Percentiles rank a stretch among this genome's conserved stretches.
These are phyloP conservation scores for Apostichopus californicus DNA, from an alignment of 35 echinoderm and acorn worm genomes.

Conservation along the genomic window DNA sequence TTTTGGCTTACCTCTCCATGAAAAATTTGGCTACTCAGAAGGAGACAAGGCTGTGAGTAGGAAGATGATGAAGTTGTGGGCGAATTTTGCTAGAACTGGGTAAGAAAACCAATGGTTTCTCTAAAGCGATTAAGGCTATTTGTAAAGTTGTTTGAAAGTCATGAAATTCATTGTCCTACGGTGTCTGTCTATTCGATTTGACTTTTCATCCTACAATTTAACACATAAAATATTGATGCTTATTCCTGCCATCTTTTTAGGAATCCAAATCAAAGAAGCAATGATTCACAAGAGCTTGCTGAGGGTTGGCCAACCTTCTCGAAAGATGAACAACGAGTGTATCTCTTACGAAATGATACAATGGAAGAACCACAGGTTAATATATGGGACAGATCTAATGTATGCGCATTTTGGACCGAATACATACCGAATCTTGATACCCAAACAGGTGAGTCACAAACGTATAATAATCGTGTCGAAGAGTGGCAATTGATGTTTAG, in stretches of 20 bases:
- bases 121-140: neutral
- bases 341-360: conserved; percentile 63
- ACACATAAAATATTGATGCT: too few relatives aligned
- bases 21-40: conserved; percentile 56
- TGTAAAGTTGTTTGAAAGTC: neutral
- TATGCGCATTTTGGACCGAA: conserved; percentile 88
- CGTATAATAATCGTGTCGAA: too few relatives aligned
- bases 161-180: neutral
- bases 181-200: neutral
- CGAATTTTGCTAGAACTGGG: conserved; percentile 96
- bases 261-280: conserved; percentile 71
- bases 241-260: conserved; percentile 38
- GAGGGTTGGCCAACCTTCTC: conserved; percentile 76
- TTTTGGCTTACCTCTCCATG: conserved; percentile 82
- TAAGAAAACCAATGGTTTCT: conserved; percentile 52
- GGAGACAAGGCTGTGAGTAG: conserved; percentile 74
- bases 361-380: conserved; percentile 22
- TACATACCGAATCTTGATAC: conserved; percentile 79
- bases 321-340: conserved; percentile 49
- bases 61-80: conserved; percentile 91
- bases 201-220: neutral
- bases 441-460: conserved; percentile 75
- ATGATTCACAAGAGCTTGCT: conserved; percentile 10
- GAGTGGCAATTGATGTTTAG: too few relatives aligned
- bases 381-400: conserved; percentile 58